A percentile compares a stretch with the other conserved stretches of the same genome.
Evolutionary conservation across 2,888 invertebrate species (phyloP).

Genomic region (Drosophila barbarae): DNA sequence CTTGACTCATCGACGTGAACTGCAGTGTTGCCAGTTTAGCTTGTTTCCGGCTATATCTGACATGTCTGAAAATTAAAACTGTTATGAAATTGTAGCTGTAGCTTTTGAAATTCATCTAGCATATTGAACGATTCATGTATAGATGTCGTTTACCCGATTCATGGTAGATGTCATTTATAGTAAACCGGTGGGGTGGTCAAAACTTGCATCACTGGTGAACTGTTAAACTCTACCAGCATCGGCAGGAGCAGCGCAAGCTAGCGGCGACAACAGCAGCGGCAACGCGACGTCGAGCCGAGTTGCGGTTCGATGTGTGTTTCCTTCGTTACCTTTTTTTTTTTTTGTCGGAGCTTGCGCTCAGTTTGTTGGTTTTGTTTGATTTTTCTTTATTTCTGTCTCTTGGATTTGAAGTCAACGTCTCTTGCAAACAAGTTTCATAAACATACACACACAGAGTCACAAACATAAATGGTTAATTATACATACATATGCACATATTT

Average conservation of each 20-base stretch:
- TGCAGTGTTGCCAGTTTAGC: slow-evolving; percentile 41
- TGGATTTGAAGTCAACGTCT: slow-evolving; percentile 36
- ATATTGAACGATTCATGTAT: too few species aligned
- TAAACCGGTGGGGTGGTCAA: too few species aligned
- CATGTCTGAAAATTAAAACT: too few species aligned
- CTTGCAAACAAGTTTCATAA: slow-evolving; percentile 33
- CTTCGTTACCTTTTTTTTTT: slow-evolving; percentile 23
- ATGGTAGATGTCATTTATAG: too few species aligned
- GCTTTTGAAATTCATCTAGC: too few species aligned
- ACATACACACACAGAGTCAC: slow-evolving; percentile 14
- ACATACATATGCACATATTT: not conserved
- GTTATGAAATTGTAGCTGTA: too few species aligned
- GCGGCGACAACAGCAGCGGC: slow-evolving; percentile 27
- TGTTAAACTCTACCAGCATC: slow-evolving; percentile 68
- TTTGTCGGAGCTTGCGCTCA: slow-evolving; percentile 7
- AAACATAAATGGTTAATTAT: slow-evolving; percentile 2
- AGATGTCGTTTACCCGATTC: too few species aligned
- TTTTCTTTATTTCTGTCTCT: slow-evolving; percentile 27
- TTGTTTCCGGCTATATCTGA: too few species aligned
- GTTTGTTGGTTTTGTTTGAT: slow-evolving; percentile 12
- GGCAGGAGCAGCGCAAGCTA: slow-evolving; percentile 4
- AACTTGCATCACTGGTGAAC: slow-evolving; percentile 62
- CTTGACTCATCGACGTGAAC: slow-evolving; percentile 80
- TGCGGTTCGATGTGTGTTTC: slow-evolving; percentile 33
- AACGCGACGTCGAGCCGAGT: slow-evolving; percentile 24